Evolutionary conservation across 2,113 vertebrate genomes (phyloP).

Genomic region (Psittacara wagleri): DNA sequence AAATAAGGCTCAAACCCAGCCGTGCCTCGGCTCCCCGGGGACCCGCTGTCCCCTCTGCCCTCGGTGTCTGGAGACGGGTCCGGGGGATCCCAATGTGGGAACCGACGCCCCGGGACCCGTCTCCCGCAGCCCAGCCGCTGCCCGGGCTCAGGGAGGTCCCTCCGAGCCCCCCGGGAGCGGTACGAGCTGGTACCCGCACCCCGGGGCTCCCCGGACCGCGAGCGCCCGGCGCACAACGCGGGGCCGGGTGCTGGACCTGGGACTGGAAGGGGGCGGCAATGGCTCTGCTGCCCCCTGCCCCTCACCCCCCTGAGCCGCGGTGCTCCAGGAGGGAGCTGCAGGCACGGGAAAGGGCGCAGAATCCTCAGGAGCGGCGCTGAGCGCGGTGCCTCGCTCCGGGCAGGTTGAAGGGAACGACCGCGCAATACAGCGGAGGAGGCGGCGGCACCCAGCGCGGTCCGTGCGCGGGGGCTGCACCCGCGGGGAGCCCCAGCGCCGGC

Average conservation of each 20-base stretch:
- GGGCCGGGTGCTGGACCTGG: no score
- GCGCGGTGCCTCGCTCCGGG: background rate
- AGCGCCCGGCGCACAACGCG: background rate
- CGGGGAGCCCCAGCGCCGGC: background rate
- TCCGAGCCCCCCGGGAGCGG: accelerated
- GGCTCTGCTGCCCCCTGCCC: no score
- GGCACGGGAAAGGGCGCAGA: background rate
- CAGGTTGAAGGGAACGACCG: background rate
- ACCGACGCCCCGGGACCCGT: background rate
- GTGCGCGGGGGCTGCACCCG: background rate
- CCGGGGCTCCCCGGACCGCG: accelerated
- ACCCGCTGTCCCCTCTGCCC: background rate
- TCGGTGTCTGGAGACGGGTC: accelerated
- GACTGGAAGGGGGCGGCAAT: background rate
- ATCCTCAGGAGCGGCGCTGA: background rate
- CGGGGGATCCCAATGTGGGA: background rate
- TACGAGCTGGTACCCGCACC: accelerated
- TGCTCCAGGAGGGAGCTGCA: background rate
- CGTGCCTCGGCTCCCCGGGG: accelerated
- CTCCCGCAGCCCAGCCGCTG: background rate
- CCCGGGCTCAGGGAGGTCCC: background rate
- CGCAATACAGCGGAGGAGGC: background rate
- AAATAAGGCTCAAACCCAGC: accelerated
- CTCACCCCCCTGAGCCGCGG: background rate
- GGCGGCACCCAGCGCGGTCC: background rate